A percentile compares a stretch with the other conserved stretches of the same genome.
phyloP scores from a whole-genome alignment of 1,140 invertebrate species.

The Drosophila rhopaloa region DNA sequence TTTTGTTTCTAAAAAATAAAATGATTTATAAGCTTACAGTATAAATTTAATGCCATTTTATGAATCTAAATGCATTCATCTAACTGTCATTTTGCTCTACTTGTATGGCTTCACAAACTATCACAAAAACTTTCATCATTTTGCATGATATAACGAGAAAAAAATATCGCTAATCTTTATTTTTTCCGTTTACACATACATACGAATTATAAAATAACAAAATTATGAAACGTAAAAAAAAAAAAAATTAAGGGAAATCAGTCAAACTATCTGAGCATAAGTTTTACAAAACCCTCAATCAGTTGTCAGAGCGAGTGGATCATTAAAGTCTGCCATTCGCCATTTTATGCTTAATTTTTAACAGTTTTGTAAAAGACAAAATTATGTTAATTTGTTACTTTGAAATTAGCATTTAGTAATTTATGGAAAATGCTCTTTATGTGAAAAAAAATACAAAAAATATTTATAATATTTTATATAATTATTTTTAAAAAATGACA shows the following conservation, averaged over 20 bases:
- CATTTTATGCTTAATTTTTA: slow-evolving; percentile 24
- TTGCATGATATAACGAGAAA: slow-evolving; percentile 19
- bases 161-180: slow-evolving; percentile 24
- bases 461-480: slow-evolving; percentile 20
- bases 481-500: slow-evolving; percentile 21
- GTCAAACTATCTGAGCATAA: slow-evolving; percentile 31
- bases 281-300: slow-evolving; percentile 57
- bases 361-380: slow-evolving; percentile 54
- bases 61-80: slow-evolving; percentile 5
- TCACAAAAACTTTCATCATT: slow-evolving; percentile 43
- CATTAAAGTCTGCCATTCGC: slow-evolving; percentile 46
- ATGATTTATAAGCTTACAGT: background rate
- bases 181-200: slow-evolving; percentile 26
- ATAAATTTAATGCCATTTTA: slow-evolving; percentile 9
- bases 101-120: slow-evolving; percentile 44
- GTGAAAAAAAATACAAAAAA: no score
- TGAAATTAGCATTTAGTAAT: slow-evolving; percentile 20
- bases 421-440: no score
- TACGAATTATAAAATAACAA: slow-evolving; percentile 27
- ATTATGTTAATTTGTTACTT: slow-evolving; percentile 52
- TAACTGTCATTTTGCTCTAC: slow-evolving; percentile 33
- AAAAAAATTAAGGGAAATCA: background rate
- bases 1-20: background rate
- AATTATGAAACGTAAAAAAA: slow-evolving; percentile 45
- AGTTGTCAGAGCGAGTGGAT: slow-evolving; percentile 41